phyloP scores from a whole-genome alignment of 2,113 vertebrate genomes.

The Trematomus loennbergii region DNA sequence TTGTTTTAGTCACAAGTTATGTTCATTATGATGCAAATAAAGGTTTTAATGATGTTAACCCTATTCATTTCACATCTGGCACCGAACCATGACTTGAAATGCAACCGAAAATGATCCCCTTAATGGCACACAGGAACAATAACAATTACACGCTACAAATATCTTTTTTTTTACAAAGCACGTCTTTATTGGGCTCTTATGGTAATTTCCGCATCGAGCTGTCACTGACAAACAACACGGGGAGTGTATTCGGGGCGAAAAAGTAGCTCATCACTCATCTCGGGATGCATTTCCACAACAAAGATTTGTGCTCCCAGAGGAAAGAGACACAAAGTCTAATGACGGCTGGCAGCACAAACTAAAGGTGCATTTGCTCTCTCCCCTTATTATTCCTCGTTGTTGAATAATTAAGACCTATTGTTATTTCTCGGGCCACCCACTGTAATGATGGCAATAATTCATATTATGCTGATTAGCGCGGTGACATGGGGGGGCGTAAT shows the following conservation, averaged over 20 bases:
- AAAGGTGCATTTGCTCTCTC: slow-evolving; percentile 64
- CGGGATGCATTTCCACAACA: slow-evolving; percentile 34
- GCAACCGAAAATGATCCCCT: background rate
- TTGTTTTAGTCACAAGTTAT: background rate
- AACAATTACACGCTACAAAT: slow-evolving; percentile 19
- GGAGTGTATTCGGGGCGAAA: background rate
- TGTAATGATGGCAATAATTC: slow-evolving; percentile 75
- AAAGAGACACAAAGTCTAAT: slow-evolving; percentile 46
- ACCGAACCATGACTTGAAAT: background rate
- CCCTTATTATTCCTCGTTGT: slow-evolving; percentile 61
- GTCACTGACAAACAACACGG: slow-evolving; percentile 23
- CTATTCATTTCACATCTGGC: background rate
- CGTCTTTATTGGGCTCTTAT: slow-evolving; percentile 38
- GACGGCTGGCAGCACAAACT: slow-evolving; percentile 58
- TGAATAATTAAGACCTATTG: slow-evolving; percentile 77
- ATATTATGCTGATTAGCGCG: slow-evolving; percentile 72
- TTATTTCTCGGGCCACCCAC: slow-evolving; percentile 63
- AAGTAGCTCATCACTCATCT: slow-evolving; percentile 50
- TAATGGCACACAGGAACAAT: slow-evolving; percentile 13
- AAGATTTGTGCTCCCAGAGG: slow-evolving; percentile 7
- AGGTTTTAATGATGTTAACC: slow-evolving; percentile 5
- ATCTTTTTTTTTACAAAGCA: background rate
- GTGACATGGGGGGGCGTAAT: slow-evolving; percentile 41
- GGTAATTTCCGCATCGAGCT: slow-evolving; percentile 27
- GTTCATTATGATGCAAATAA: background rate